Percentiles rank a stretch among this genome's conserved stretches.
These are phyloP conservation scores for Diploptera punctata DNA, from an alignment of 2,888 invertebrate species.

Conservation along the genomic window DNA sequence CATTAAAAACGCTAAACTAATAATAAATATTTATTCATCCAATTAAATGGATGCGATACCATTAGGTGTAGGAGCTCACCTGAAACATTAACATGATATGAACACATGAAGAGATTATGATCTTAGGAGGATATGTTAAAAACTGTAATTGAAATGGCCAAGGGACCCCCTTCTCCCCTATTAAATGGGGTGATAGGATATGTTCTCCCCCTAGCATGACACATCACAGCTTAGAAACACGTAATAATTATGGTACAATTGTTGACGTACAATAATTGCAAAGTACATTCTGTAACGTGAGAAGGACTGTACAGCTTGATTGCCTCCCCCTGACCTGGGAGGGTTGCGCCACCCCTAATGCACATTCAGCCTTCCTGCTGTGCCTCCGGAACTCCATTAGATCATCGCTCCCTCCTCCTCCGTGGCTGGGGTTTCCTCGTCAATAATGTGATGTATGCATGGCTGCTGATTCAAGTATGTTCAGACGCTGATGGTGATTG, in stretches of 20 bases:
- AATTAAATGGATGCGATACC: too few relatives aligned
- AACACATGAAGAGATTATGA: too few relatives aligned
- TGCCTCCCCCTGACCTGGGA: conserved; percentile 5
- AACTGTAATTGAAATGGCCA: too few relatives aligned
- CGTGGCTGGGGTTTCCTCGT: conserved; percentile 9
- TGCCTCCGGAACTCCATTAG: conserved; percentile 31
- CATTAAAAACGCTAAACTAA: too few relatives aligned
- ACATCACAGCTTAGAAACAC: conserved; percentile 4
- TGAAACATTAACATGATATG: too few relatives aligned
- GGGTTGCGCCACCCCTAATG: conserved; percentile 21
- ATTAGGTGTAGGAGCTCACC: too few relatives aligned
- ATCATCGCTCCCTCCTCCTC: conserved; percentile 8
- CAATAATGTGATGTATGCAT: conserved; percentile 37
- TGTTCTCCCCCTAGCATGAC: neutral
- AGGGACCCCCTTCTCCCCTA: too few relatives aligned
- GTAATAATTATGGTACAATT: neutral
- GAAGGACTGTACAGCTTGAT: neutral
- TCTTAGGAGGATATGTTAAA: too few relatives aligned
- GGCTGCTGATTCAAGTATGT: conserved; percentile 36
- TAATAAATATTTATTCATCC: too few relatives aligned
- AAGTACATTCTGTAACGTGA: neutral
- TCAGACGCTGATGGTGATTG: conserved; percentile 21
- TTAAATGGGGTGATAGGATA: too few relatives aligned
- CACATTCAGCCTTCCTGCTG: conserved; percentile 23
- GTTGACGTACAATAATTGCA: neutral